Base-by-base conservation (phyloP, 2,888 invertebrate genomes). In the Hoplodrina ambigua region DNA sequence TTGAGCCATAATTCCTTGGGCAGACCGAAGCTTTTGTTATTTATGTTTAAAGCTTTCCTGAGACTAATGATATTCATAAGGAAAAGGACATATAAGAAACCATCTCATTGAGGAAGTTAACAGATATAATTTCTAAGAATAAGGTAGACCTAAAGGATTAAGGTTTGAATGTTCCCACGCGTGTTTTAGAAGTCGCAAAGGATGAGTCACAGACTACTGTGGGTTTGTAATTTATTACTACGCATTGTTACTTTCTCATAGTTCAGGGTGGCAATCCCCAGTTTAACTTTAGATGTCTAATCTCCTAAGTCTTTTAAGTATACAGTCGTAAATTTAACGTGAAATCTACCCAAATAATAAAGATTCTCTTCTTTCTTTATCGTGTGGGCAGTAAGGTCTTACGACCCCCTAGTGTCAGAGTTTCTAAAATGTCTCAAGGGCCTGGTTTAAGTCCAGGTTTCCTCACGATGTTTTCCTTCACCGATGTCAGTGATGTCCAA, bases 181-280 rank as follows among this genome's bases (percentile, higher is more conserved):
- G 15, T 59, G 15, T 19, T 69, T 75, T 57, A 69, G 62, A 56
- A 67, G 46, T 33, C 62, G 19, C 49, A 13, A 56, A 13, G n/a
- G 52, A 76, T 77, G 81, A 72, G 49, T 79, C 78, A 81, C 62
- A 13, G 52, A 19, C 52, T 72, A 37, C 56, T 46, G 64, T 66
- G 49, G 41, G 54, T 54, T 54, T 70, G 20, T 69, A 71, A 64
- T 25, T 62, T 69, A 65, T 56, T 65, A 69, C 33, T 37, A 33
- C 37, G 60, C 63, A 64, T 60, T 57, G 61, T 66, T 33, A 54
- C 46, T 62, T 37, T 75, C 41, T 62, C 20, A 62, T 50, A 59
- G 46, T 25, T 58, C 46, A 46, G 46, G 17, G n/a, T 20, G 10
- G 25, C n/a, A 17, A 54, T 50, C 54, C 7, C 20, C n/a, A 8